Percentiles rank a stretch among this genome's conserved stretches.
Evolutionary conservation across 2,113 vertebrate species (phyloP).

Genomic region (Lates calcarifer): DNA sequence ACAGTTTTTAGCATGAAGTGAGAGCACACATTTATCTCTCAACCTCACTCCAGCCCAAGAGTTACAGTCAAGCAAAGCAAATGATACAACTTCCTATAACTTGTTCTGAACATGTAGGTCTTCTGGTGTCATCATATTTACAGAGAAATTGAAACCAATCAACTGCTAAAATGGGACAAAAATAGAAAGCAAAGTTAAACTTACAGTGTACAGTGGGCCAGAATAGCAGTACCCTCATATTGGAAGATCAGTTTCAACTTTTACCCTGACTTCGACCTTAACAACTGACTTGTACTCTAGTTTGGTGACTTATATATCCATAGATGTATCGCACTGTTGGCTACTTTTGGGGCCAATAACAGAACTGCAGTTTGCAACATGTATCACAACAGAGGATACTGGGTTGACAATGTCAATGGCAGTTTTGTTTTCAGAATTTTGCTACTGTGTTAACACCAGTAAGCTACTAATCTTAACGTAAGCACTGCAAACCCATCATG

Average conservation of each 20-base stretch:
- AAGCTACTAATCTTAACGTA: background rate
- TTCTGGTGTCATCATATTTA: too few relatives aligned
- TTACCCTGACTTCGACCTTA: too few relatives aligned
- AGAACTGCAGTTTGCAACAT: background rate
- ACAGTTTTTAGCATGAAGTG: background rate
- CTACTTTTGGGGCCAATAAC: background rate
- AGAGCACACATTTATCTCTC: background rate
- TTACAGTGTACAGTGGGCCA: background rate
- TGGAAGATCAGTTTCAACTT: too few relatives aligned
- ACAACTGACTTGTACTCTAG: too few relatives aligned
- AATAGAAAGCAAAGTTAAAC: too few relatives aligned
- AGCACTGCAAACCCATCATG: background rate
- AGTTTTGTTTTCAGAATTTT: slow-evolving; percentile 2
- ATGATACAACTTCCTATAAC: background rate
- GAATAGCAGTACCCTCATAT: background rate
- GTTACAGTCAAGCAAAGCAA: background rate
- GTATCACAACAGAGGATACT: background rate
- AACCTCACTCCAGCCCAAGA: background rate
- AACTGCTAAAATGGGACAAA: too few relatives aligned
- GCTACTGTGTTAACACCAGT: background rate
- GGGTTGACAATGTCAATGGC: background rate
- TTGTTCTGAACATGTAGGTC: background rate
- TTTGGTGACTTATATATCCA: background rate
- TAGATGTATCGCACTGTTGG: background rate
- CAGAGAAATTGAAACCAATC: too few relatives aligned